Conservation (phyloP, 1,140 invertebrate species). For the Eueides isabella region DNA sequence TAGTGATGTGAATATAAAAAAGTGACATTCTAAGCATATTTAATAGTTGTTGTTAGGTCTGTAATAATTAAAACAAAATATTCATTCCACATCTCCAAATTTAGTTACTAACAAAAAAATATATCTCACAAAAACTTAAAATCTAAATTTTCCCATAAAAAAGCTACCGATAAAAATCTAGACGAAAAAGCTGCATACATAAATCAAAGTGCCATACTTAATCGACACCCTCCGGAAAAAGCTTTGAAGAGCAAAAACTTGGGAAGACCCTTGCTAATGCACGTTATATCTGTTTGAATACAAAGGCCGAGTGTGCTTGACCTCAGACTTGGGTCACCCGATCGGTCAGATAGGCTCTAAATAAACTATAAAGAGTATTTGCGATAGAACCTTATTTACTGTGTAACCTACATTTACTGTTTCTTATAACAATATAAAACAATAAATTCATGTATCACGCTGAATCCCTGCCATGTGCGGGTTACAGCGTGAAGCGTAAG, state of each 20-base stretch:
- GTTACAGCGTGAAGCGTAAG: no score
- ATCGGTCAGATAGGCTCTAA: slow-evolving; percentile 30
- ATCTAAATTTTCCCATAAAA: slow-evolving; percentile 6
- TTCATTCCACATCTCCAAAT: neutral
- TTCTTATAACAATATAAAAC: neutral
- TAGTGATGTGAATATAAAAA: no score
- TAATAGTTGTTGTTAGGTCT: no score
- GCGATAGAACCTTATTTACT: slow-evolving; percentile 13
- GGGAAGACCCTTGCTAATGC: slow-evolving; percentile 69
- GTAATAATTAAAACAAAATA: no score
- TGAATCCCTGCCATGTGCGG: no score
- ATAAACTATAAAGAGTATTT: slow-evolving; percentile 38
- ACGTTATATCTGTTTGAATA: slow-evolving; percentile 67
- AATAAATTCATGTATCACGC: no score
- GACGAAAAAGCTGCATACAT: slow-evolving; percentile 43
- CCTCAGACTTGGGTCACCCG: slow-evolving; percentile 42
- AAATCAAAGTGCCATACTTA: slow-evolving; percentile 80
- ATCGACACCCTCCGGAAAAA: slow-evolving; percentile 62
- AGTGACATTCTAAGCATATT: no score
- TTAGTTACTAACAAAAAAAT: neutral
- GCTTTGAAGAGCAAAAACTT: slow-evolving; percentile 56
- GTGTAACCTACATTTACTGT: neutral
- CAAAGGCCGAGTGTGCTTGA: slow-evolving; percentile 67
- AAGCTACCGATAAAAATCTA: slow-evolving; percentile 3
- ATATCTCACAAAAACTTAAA: neutral